Base-by-base conservation (phyloP, 2,888 invertebrate species). In the Cantharis lateralis region DNA sequence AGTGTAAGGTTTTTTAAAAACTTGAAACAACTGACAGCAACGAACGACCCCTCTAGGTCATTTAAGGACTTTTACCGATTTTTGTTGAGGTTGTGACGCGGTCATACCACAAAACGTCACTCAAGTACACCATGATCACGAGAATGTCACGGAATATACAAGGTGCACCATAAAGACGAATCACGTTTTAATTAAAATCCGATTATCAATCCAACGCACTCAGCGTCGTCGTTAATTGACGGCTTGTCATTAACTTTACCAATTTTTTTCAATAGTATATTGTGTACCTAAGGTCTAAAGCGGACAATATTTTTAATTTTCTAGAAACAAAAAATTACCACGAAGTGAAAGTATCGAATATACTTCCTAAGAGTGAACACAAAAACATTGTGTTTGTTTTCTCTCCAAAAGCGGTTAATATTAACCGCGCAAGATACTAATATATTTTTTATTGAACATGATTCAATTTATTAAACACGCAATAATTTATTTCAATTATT, bases 71-170 rank as follows among this genome's bases (percentile, higher is more conserved):
- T 69, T 70, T 64, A 74, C 63, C 18, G 28, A 28, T 62, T 70
- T 74, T 70, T 74, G n/a, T n/a, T 70, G 64, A 74, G 28, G 70
- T 74, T 74, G 32, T 74, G 74, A 74, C 74, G 64, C 69, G 74
- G 69, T 74, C 48, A 32, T 32, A 15, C 20, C 16, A 26, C n/a
- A 15, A 68, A 62, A 74, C 74, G 74, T 70, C 70, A 62, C n/a
- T 20, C 70, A 70, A 70, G 70, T 63, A 24, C 70, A 70, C 69
- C 26, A 68, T 66, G 74, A 70, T 70, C 32, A 64, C n/a, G 13
- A 20, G 32, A 74, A 74, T 74, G 74, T 74, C 74, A 74, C 68
- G 68, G 13, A 32, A 32, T 48, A 48, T 48, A 48, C 48, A 48
- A 4, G 48, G 48, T 28, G 26, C 26, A 28, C 10, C 26, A 10